Conservation (phyloP, 2,888 invertebrate genomes). For the Nomada ruficornis region DNA sequence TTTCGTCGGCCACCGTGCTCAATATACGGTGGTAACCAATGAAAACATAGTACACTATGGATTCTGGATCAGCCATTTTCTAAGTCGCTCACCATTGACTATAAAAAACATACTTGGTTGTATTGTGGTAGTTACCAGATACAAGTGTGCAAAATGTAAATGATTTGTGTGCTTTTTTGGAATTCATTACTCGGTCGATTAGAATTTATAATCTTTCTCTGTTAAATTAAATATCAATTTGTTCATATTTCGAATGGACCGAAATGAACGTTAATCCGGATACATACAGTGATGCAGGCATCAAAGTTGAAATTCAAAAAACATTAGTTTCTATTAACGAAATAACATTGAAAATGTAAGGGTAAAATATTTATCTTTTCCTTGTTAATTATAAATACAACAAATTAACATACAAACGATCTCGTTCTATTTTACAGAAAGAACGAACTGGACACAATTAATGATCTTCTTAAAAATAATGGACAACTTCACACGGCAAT, state of each 20-base stretch:
- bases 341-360: constrained; percentile 63
- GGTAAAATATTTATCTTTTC: not conserved
- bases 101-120: not conserved
- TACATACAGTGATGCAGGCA: not conserved
- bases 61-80: not conserved
- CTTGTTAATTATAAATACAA: not conserved
- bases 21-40: constrained; percentile 17
- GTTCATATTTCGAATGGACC: not conserved
- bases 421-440: constrained; percentile 63
- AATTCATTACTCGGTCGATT: not conserved
- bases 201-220: not conserved
- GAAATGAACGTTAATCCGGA: not conserved
- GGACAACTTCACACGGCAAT: constrained; percentile 65
- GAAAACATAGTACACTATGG: not conserved
- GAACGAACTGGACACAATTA: constrained; percentile 68
- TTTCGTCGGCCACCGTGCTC: not conserved
- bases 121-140: not conserved
- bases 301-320: constrained; percentile 48
- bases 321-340: constrained; percentile 52
- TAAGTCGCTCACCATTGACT: not conserved
- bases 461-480: constrained; percentile 61
- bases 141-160: not conserved
- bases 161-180: not conserved
- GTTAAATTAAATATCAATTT: constrained; percentile 13
- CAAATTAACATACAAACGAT: not conserved